Evolutionary conservation across 2,888 invertebrate genomes (phyloP).

Genomic region (Eucera pruinosa): DNA sequence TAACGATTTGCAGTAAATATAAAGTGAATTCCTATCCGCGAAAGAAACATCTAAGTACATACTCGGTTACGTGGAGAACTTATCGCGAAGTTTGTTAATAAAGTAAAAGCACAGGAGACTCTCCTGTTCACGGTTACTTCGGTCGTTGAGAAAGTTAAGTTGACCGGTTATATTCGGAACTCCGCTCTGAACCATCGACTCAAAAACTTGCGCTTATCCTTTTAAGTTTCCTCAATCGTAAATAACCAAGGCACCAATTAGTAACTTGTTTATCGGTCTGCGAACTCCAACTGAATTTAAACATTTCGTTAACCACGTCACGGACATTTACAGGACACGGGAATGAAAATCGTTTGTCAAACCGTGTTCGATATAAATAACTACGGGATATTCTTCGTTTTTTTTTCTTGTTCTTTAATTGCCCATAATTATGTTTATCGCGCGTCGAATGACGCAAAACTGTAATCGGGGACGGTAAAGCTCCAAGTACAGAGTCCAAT

Average conservation of each 20-base stretch:
- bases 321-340: neutral
- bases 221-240: constrained; percentile 6
- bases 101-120: neutral
- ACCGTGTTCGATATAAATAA: neutral
- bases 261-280: constrained; percentile 15
- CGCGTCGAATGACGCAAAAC: constrained; percentile 21
- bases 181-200: constrained; percentile 14
- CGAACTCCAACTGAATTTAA: constrained; percentile 1
- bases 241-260: constrained; percentile 18
- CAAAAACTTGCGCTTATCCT: constrained; percentile 16
- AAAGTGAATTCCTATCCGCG: neutral
- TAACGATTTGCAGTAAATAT: neutral
- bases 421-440: constrained; percentile 16
- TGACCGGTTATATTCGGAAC: constrained; percentile 11
- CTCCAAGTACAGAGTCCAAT: constrained; percentile 22
- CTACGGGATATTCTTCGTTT: neutral
- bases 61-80: neutral
- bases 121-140: constrained; percentile 6
- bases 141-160: constrained; percentile 17
- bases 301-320: constrained; percentile 4
- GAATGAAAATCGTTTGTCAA: neutral
- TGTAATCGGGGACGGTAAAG: neutral
- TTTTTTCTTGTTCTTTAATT: neutral
- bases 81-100: constrained; percentile 31
- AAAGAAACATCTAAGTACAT: neutral